Evolutionary conservation across 1,140 invertebrate species (phyloP).

Genomic region (Penaeus vannamei): DNA sequence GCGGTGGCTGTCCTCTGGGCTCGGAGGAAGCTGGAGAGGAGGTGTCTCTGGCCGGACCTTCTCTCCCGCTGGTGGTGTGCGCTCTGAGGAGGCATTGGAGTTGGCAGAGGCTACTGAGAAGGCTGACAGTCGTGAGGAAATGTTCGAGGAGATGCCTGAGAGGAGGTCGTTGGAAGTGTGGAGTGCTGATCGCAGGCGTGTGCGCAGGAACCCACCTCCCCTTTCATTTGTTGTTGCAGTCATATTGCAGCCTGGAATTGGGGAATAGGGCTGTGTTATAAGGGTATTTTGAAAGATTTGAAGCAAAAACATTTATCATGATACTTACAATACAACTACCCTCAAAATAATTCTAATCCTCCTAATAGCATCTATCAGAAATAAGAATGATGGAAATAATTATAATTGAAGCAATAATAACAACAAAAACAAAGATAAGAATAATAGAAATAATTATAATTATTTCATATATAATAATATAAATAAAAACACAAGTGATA

Average conservation of each 20-base stretch:
- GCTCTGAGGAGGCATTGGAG: conserved; percentile 58
- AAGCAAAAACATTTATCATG: no score
- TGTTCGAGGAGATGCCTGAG: conserved; percentile 58
- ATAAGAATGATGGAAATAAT: no score
- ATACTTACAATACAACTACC: no score
- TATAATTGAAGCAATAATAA: no score
- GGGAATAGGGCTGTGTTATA: no score
- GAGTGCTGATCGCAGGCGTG: conserved; percentile 53
- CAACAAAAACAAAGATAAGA: no score
- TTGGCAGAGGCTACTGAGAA: conserved; percentile 57
- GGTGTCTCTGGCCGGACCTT: conserved; percentile 34
- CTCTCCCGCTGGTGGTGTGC: conserved; percentile 39
- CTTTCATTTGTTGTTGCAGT: conserved; percentile 52
- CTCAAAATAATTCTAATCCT: no score
- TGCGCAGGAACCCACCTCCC: conserved; percentile 50
- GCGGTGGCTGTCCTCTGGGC: conserved; percentile 53
- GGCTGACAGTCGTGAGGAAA: conserved; percentile 57
- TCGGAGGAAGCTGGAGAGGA: conserved; percentile 53
- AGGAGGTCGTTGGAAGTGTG: conserved; percentile 60
- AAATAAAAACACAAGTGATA: no score
- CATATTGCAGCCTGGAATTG: conserved; percentile 26
- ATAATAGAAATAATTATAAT: no score
- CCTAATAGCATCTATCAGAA: no score
- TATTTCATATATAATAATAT: no score
- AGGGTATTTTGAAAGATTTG: background rate